Evolutionary conservation across 64 coral and sea anemone genomes (phyloP).

Genomic region (Pocillopora damicornis): DNA sequence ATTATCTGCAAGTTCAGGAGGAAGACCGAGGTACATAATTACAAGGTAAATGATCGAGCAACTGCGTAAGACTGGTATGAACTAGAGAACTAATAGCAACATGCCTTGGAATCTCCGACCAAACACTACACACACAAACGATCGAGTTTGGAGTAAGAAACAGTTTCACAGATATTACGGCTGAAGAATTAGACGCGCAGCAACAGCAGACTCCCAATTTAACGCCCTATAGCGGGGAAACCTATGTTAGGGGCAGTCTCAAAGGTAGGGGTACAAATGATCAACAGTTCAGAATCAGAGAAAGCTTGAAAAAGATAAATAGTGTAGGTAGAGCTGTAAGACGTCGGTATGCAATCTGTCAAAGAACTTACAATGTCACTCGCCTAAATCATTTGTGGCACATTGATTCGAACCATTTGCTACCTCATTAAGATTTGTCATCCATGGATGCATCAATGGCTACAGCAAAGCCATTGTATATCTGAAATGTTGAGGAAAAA

Average conservation of each 20-base stretch:
- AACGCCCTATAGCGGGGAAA: constrained; percentile 77
- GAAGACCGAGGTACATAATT: no score
- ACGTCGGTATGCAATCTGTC: constrained; percentile 43
- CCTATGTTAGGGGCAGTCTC: constrained; percentile 54
- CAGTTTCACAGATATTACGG: constrained; percentile 60
- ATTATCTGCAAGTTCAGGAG: no score
- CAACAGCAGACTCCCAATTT: constrained; percentile 34
- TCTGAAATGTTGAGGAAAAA: constrained; percentile 38
- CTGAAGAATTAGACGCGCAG: constrained; percentile 45
- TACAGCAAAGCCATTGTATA: constrained; percentile 24
- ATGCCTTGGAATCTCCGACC: constrained; percentile 47
- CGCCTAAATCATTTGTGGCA: constrained; percentile 34
- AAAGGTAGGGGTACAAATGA: constrained; percentile 44
- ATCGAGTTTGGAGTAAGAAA: constrained; percentile 34
- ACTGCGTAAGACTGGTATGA: no score
- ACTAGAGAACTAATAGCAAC: no score
- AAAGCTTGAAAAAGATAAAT: constrained; percentile 45
- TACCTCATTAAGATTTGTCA: constrained; percentile 30
- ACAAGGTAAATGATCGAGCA: no score
- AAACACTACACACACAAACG: constrained; percentile 61
- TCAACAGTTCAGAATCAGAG: constrained; percentile 32
- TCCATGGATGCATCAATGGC: constrained; percentile 56
- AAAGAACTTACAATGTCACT: constrained; percentile 26
- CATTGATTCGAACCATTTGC: constrained; percentile 33
- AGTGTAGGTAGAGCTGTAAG: constrained; percentile 40